Evolutionary conservation across 2,113 vertebrate species (phyloP).

Genomic region (Crotalus horridus): DNA sequence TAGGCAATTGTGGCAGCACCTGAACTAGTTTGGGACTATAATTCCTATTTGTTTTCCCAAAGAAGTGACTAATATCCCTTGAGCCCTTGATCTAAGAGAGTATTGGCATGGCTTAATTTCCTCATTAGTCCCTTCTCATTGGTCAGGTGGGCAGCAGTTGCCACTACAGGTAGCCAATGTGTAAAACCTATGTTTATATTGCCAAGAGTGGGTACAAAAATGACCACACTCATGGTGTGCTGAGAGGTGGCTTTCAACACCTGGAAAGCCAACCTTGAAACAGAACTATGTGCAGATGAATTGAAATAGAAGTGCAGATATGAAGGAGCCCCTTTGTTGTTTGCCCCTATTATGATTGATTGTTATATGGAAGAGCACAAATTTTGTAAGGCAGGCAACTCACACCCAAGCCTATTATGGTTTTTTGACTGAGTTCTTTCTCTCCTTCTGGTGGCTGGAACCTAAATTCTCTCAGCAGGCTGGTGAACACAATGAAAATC

Average conservation of each 20-base stretch:
- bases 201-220: background rate
- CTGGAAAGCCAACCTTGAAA: background rate
- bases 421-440: background rate
- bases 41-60: background rate
- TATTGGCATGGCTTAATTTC: background rate
- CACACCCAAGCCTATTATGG: background rate
- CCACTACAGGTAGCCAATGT: background rate
- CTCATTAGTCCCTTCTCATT: background rate
- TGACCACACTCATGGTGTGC: background rate
- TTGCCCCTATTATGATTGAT: background rate
- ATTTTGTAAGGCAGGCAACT: background rate
- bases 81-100: background rate
- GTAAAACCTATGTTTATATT: background rate
- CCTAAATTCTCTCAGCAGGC: background rate
- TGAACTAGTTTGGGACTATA: background rate
- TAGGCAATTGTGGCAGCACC: background rate
- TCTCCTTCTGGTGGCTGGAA: background rate
- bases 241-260: background rate
- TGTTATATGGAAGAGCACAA: background rate
- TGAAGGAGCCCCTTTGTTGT: background rate
- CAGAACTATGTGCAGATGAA: background rate
- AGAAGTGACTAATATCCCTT: background rate
- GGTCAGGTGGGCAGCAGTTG: no score
- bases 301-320: background rate
- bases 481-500: background rate